Base-by-base conservation (phyloP, 92 coral and sea anemone species). In the Pocillopora meandrina region DNA sequence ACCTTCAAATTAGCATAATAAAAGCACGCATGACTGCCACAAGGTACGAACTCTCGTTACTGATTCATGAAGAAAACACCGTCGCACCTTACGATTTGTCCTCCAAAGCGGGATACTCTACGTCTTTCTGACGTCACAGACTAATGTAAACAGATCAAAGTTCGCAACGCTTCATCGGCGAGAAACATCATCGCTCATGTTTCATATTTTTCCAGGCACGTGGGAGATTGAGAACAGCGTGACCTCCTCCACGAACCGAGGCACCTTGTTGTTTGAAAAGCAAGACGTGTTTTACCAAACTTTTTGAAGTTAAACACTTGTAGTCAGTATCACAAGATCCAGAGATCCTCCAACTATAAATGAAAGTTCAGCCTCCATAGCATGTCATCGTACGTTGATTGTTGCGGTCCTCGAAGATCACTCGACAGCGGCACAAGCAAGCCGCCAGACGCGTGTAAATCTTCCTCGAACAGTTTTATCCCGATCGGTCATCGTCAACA, bases 161-260 rank as follows among this genome's bases (percentile, higher is more conserved):
- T 81, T 81, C 85, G 77, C 85, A 70, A 81, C 85, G 85, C 85
- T 71, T 81, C 85, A 59, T 7, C 71, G 60, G 18, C 60, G 61
- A 60, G 85, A n/a, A 81, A 70, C 52, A 42, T 42, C 4, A 0
- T 16, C 14, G 74, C 18, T 71, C 85, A 71, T 81, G 71, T 81
- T 71, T 71, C 77, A 71, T 42, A 42, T 3, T 18, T 71, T 59
- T 69, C 14, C 56, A 56, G 33, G 57, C 84, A 81, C 85, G 75
- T 19, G 70, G 34, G 73, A 26, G 21, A 13, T 66, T 35, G 35
- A 10, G 55, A 34, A 19, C 6, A 19, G 3, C 9, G 14, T 19
- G 18, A 47, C 49, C 35, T 16, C 52, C 35, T 13, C 10, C 4
- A 68, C 17, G 18, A 59, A 59, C 62, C 1, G 18, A 23, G 33